Evolutionary conservation across 1,140 invertebrate genomes (phyloP), one percentile per base, ranked within the genome.

Genomic region (Wiebesia pumilae): DNA sequence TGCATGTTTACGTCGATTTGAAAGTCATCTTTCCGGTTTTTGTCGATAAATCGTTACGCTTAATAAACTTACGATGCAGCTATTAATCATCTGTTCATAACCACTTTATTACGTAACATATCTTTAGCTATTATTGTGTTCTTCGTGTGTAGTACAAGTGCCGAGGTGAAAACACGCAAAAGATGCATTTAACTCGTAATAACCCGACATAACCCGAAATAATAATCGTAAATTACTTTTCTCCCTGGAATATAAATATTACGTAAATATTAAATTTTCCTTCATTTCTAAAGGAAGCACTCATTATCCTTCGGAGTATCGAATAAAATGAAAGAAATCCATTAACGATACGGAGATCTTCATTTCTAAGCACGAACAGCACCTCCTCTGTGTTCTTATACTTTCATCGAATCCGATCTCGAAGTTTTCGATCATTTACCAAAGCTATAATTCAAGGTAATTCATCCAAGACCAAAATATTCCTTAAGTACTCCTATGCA

Each of bases 181-280:
- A n/a, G 84, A 71, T 81, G 65, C 30, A 80, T 69, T 84, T 40
- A 3, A 19, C 10, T 4, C 24, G 19, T 58, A 40, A 79, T 85
- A 47, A 58, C 38, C 14, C 0, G 1, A 14, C 43, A n/a, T n/a
- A n/a, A n/a, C n/a, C n/a, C n/a, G n/a, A n/a, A n/a, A n/a, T 69
- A 81, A 81, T 85, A 75, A 85, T 62, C 78, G 19, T 85, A 85
- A 85, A 85, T 85, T 85, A 84, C 69, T 51, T 75, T 77, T 47
- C 71, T 21, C 21, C 9, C 4, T 12, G 35, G 30, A 69, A 85
- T 79, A 65, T 54, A 27, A 62, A 77, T 33, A n/a, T 54, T 54
- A 54, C 58, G 14, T 27, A n/a, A 2, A 30, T 47, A 33, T 47
- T 47, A 71, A 47, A 21, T 47, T 65, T 19, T 9, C 0, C n/a